These are phyloP conservation scores for Lordiphosa andalusiaca DNA, from an alignment of 2,888 invertebrate species.

Conservation along the genomic window DNA sequence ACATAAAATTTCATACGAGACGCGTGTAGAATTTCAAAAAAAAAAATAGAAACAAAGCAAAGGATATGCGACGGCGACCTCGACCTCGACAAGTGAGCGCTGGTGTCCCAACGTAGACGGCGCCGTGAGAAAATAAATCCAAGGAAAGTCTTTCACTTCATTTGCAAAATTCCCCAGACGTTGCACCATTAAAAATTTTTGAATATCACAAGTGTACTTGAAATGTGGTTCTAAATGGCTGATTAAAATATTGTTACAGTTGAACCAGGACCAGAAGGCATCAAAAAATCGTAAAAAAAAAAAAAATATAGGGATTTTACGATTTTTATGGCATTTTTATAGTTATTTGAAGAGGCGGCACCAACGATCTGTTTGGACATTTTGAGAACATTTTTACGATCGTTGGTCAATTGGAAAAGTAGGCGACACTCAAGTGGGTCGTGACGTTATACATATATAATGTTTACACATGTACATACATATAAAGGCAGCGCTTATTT, in stretches of 20 bases:
- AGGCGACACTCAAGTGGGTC: constrained; percentile 60
- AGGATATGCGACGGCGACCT: constrained; percentile 28
- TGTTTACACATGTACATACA: constrained; percentile 4
- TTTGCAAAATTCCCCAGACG: constrained; percentile 60
- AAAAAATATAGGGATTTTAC: constrained; percentile 6
- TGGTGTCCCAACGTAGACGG: constrained; percentile 19
- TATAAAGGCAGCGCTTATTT: constrained; percentile 46
- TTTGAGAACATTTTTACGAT: constrained; percentile 65
- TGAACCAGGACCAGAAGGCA: constrained; percentile 61
- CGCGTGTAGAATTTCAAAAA: constrained; percentile 65
- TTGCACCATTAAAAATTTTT: constrained; percentile 40
- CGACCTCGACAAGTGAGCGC: constrained; percentile 25
- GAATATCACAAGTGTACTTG: constrained; percentile 35
- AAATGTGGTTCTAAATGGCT: constrained; percentile 39
- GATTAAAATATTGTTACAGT: constrained; percentile 63
- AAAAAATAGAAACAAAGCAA: constrained; percentile 27
- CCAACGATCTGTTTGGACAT: constrained; percentile 77
- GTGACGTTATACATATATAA: constrained; percentile 5
- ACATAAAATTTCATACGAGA: constrained; percentile 51
- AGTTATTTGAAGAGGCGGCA: constrained; percentile 66
- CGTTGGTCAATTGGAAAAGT: constrained; percentile 34
- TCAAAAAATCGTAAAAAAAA: constrained; percentile 44
- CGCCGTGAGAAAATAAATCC: constrained; percentile 54
- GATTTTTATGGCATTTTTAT: constrained; percentile 75
- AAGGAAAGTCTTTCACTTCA: constrained; percentile 41